Conservation (phyloP, 2,888 invertebrate genomes). For the Pseudanteris insignis region DNA sequence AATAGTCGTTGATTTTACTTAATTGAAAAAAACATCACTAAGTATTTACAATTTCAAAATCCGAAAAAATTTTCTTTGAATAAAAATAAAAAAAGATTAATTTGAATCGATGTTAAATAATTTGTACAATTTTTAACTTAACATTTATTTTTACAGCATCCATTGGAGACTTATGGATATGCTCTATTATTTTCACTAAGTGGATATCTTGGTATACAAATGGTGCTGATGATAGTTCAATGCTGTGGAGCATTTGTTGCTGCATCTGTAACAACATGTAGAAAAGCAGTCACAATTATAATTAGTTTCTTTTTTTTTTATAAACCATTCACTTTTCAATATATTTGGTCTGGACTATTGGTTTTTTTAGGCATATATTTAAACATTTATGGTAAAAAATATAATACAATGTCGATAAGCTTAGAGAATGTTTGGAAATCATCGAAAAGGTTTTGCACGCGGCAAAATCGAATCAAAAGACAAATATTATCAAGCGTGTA, state of each 20-base stretch:
- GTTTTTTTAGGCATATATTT: conserved; percentile 92
- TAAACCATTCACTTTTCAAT: conserved; percentile 94
- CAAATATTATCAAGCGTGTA: conserved; percentile 51
- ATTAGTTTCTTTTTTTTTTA: conserved; percentile 93
- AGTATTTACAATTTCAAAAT: too few relatives aligned
- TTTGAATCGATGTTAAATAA: too few relatives aligned
- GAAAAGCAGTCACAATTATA: conserved; percentile 91
- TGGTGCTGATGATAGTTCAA: conserved; percentile 89
- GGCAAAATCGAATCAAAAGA: conserved; percentile 54
- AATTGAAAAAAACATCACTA: too few relatives aligned
- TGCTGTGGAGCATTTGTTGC: conserved; percentile 91
- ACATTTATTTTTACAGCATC: conserved; percentile 70
- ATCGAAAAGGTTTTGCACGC: conserved; percentile 48
- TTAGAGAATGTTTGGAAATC: conserved; percentile 43
- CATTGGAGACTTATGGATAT: conserved; percentile 82
- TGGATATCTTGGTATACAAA: conserved; percentile 93
- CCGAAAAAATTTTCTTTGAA: too few relatives aligned
- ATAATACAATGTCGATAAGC: conserved; percentile 27
- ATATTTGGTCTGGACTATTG: conserved; percentile 87
- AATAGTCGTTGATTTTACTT: too few relatives aligned
- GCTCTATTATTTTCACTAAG: conserved; percentile 86
- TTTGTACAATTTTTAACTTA: too few relatives aligned
- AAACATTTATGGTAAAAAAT: conserved; percentile 85
- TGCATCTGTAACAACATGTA: conserved; percentile 90
- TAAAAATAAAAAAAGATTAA: too few relatives aligned